phyloP scores from a whole-genome alignment of 2,888 invertebrate genomes.

The Chrysina gloriosa region DNA sequence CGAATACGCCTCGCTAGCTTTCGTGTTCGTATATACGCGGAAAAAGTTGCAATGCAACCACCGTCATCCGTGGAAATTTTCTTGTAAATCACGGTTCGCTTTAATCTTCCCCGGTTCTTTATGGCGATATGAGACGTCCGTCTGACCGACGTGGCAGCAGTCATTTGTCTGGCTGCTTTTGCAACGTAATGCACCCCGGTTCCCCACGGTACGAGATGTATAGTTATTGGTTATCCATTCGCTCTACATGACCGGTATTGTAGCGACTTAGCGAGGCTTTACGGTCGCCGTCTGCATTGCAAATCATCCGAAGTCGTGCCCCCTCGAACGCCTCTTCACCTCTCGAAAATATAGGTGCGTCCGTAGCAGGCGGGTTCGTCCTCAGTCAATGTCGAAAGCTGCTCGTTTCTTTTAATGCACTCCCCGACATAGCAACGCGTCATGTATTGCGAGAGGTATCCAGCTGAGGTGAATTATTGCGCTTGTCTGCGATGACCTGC shows the following conservation, averaged over 20 bases:
- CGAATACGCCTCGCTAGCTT: neutral
- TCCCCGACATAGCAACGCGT: neutral
- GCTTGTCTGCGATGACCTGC: neutral
- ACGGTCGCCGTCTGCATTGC: neutral
- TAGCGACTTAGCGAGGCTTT: neutral
- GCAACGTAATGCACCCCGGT: neutral
- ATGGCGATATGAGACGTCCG: neutral
- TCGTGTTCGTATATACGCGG: neutral
- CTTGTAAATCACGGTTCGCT: neutral
- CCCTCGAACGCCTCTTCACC: neutral
- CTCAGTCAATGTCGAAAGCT: neutral
- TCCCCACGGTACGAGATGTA: neutral
- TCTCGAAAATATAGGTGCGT: neutral
- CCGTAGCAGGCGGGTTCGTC: neutral
- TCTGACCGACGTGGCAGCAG: neutral
- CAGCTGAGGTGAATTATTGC: constrained; percentile 10
- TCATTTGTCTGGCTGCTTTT: neutral
- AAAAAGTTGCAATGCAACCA: neutral
- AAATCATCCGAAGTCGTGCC: neutral
- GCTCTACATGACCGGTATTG: neutral
- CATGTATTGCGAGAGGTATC: neutral
- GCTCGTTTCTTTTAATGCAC: neutral
- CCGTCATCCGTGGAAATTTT: neutral
- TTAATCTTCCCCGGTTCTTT: constrained; percentile 4
- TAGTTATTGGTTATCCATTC: constrained; percentile 6